Evolutionary conservation across 1,140 invertebrate species (phyloP).

Genomic region (Drosophila ficusphila): DNA sequence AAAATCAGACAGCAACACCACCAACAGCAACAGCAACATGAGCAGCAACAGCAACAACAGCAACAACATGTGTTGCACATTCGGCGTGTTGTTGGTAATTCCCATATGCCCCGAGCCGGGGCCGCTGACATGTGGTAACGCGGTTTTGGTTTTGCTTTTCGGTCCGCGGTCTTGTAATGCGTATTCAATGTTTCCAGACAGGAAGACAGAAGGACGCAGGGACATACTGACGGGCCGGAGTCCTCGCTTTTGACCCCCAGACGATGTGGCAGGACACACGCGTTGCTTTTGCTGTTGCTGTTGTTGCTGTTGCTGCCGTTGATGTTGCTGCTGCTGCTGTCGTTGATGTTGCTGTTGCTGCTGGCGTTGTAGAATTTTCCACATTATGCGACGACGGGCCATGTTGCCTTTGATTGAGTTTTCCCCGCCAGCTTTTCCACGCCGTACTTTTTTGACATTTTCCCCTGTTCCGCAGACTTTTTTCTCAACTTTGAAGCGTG

Average conservation of each 20-base stretch:
- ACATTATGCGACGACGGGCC: conserved; percentile 70
- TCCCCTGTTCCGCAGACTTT: conserved; percentile 18
- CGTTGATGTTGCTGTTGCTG: conserved; percentile 10
- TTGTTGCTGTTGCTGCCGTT: conserved; percentile 13
- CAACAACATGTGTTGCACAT: conserved; percentile 79
- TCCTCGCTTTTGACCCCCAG: conserved; percentile 68
- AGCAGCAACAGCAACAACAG: conserved; percentile 39
- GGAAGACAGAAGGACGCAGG: conserved; percentile 35
- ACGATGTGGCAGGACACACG: conserved; percentile 66
- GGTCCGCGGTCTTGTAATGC: conserved; percentile 76
- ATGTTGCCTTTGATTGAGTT: conserved; percentile 80
- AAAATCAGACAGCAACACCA: conserved; percentile 63
- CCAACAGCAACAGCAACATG: conserved; percentile 21
- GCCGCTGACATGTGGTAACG: conserved; percentile 79
- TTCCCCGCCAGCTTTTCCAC: conserved; percentile 66
- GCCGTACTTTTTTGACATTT: conserved; percentile 69
- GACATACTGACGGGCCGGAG: conserved; percentile 36
- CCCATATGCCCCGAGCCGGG: conserved; percentile 72
- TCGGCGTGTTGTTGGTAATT: conserved; percentile 57
- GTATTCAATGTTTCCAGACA: conserved; percentile 79
- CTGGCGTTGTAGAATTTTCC: conserved; percentile 52
- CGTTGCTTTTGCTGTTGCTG: conserved; percentile 50
- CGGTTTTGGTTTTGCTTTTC: conserved; percentile 78
- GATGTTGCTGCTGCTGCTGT: conserved; percentile 16
- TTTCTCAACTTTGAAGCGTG: conserved; percentile 69